Evolutionary conservation across 92 coral and sea anemone species (phyloP).

Genomic region (Phenganax marumi): DNA sequence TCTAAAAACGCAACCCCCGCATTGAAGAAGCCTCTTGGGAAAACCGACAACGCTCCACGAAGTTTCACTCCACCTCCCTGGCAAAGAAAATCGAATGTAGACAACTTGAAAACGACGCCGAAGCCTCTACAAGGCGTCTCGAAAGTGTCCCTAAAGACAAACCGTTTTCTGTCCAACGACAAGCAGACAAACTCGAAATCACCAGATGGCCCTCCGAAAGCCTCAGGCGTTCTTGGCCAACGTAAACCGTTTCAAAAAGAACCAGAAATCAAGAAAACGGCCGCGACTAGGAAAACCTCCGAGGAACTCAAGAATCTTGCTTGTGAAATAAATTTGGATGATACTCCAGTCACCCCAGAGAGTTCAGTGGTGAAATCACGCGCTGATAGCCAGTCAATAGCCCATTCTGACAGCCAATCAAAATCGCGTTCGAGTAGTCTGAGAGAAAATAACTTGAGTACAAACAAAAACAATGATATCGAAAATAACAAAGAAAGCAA

Average conservation of each 20-base stretch:
- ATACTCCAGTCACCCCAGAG: not conserved
- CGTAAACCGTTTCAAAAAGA: slow-evolving; percentile 31
- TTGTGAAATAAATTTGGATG: slow-evolving; percentile 37
- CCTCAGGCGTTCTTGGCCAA: slow-evolving; percentile 11
- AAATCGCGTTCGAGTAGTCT: not conserved
- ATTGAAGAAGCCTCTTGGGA: slow-evolving; percentile 1
- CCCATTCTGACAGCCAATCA: slow-evolving; percentile 14
- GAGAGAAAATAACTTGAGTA: not conserved
- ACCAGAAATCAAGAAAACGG: slow-evolving; percentile 13
- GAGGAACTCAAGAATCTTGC: slow-evolving; percentile 26
- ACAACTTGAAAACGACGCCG: slow-evolving; percentile 1
- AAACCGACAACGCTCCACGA: not conserved
- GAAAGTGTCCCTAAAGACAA: slow-evolving; percentile 29
- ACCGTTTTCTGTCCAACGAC: slow-evolving; percentile 27
- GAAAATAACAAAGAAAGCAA: not conserved
- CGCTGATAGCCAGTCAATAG: not conserved
- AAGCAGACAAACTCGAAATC: slow-evolving; percentile 25
- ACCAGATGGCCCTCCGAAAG: not conserved
- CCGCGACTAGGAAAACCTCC: not conserved
- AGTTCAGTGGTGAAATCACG: not conserved
- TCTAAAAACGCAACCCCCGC: not conserved
- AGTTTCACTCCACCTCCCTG: slow-evolving; percentile 29
- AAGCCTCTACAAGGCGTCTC: slow-evolving; percentile 24
- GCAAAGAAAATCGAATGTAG: slow-evolving; percentile 18
- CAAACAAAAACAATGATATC: not conserved